A percentile compares a stretch with the other conserved stretches of the same genome.
Conservation (phyloP, 64 coral and sea anemone species). For the Hydrozoanthus tunicans region DNA sequence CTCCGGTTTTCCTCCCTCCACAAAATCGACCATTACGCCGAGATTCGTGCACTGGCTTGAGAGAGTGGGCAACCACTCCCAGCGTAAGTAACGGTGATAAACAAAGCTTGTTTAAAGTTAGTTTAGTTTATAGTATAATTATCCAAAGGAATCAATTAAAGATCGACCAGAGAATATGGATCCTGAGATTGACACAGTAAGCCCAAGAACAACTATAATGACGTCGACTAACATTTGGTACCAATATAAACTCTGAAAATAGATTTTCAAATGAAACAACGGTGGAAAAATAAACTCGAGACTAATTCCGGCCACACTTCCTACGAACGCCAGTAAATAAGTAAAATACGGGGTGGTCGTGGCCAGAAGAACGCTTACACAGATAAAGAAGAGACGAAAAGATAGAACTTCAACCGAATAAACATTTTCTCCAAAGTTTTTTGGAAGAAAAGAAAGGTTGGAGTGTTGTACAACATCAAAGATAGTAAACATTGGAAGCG, state of each 20-base stretch:
- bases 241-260: constrained; percentile 70
- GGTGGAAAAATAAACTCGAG: constrained; percentile 92
- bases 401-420: constrained; percentile 46
- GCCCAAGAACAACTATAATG: constrained; percentile 67
- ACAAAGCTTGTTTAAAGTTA: not conserved
- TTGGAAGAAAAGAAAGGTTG: constrained; percentile 48
- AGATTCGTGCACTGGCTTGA: too few species aligned
- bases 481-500: constrained; percentile 97
- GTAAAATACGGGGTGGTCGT: constrained; percentile 80
- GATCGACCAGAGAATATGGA: constrained; percentile 75
- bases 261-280: constrained; percentile 88
- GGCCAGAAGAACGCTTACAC: constrained; percentile 67
- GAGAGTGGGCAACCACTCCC: too few species aligned
- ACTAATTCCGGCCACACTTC: constrained; percentile 88
- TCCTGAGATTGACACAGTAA: constrained; percentile 71
- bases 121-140: not conserved
- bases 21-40: too few species aligned
- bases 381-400: constrained; percentile 63
- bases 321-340: constrained; percentile 80
- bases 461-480: constrained; percentile 89
- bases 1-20: too few species aligned
- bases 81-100: too few species aligned
- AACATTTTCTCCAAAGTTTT: constrained; percentile 61
- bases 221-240: constrained; percentile 68
- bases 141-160: constrained; percentile 48